These are phyloP conservation scores for Melipona quadrifasciata DNA, from an alignment of 1,140 invertebrate genomes.

Conservation along the genomic window DNA sequence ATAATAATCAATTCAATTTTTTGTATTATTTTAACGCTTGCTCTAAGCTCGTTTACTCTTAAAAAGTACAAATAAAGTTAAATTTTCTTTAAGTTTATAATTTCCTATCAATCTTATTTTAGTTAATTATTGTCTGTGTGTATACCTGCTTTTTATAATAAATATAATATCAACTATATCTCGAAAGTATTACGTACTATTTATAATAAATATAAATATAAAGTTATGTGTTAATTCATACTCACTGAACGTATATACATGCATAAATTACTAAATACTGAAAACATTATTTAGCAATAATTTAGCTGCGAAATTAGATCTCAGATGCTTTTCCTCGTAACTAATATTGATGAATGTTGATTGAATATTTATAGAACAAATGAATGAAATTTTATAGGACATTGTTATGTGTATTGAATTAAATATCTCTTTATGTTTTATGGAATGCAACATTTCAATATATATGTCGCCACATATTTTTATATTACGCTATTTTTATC, in stretches of 20 bases:
- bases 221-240: not conserved
- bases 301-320: not conserved
- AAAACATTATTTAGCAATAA: conserved; percentile 14
- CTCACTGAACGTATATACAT: not conserved
- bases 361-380: conserved; percentile 27
- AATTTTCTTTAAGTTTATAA: conserved; percentile 39
- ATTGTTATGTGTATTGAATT: not conserved
- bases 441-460: not conserved
- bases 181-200: not conserved
- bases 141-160: conserved; percentile 5
- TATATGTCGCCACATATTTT: not conserved
- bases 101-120: conserved; percentile 9
- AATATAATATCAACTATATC: not conserved
- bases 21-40: conserved; percentile 52
- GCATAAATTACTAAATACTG: not conserved
- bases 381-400: conserved; percentile 29
- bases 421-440: not conserved
- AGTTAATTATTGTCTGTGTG: conserved; percentile 38
- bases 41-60: conserved; percentile 39
- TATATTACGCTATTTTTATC: not conserved
- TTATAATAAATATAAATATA: not conserved
- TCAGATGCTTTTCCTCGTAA: conserved; percentile 11
- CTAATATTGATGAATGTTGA: not conserved
- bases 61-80: conserved; percentile 61
- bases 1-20: conserved; percentile 44